phyloP scores from a whole-genome alignment of 2,113 vertebrate genomes.

The Dipodomys ordii region DNA sequence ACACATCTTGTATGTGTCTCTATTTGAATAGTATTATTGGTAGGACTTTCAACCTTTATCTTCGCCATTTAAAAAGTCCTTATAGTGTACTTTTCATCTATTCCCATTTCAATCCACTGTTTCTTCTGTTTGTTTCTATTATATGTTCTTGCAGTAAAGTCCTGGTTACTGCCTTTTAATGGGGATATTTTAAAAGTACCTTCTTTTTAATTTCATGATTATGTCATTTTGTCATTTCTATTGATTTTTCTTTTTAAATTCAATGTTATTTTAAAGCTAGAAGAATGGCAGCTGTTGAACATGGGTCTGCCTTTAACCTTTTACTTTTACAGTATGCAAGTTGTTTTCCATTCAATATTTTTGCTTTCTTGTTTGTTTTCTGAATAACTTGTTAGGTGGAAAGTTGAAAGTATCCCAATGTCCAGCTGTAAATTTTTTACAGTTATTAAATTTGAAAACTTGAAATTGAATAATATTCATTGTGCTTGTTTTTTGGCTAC shows the following conservation, averaged over 20 bases:
- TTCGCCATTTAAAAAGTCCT: background rate
- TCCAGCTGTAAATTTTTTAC: background rate
- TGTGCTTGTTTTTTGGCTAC: background rate
- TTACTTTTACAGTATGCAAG: background rate
- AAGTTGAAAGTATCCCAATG: background rate
- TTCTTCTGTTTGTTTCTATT: background rate
- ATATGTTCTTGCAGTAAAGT: background rate
- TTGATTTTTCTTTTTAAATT: background rate
- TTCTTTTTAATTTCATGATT: background rate
- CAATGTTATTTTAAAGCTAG: constrained; percentile 33
- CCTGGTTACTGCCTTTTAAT: constrained; percentile 27
- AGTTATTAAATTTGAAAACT: background rate
- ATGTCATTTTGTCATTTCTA: background rate
- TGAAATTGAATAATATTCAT: constrained; percentile 7
- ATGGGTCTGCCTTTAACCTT: constrained; percentile 14
- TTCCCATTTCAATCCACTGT: background rate
- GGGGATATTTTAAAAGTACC: background rate
- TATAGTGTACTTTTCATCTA: background rate
- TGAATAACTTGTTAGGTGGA: background rate
- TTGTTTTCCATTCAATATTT: constrained; percentile 14
- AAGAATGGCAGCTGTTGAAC: background rate
- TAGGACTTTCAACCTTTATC: background rate
- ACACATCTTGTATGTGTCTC: background rate
- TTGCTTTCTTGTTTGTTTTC: background rate
- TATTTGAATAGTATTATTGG: background rate